Base-by-base conservation (phyloP, 2,797 vertebrate genomes). In the Thripadectes ignobilis region DNA sequence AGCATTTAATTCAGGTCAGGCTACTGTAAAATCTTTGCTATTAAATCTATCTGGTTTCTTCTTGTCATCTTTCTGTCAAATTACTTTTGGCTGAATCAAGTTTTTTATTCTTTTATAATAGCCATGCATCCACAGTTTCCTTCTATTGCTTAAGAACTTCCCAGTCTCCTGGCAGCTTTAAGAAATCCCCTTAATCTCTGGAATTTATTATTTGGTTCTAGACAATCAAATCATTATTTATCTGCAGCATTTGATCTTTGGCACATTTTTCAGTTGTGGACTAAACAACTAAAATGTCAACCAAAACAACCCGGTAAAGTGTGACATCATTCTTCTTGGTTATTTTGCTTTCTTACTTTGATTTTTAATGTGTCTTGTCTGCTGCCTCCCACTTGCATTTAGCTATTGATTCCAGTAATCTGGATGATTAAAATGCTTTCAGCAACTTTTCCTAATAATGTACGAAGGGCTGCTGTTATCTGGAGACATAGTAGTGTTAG, bases 191-290 rank as follows among this genome's bases (percentile, higher is more conserved):
- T 57, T 57, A 52, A 85, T 6, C 15, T 76, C 29, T 46, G 9
- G 5, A 5, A 39, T 15, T 20, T 1, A 0, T 24, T 36, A 27
- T 43, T 78, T 57, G 12, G 6, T 87, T 54, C 32, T 57, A n/a
- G 18, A 45, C 3, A 3, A 18, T 45, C 49, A 72, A 65, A 75
- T 49, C 1, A 21, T 13, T 24, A 66, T 71, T 83, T 58, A 27
- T 62, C 11, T 74, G 65, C 52, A 59, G 5, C 7, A 12, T 52
- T 81, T 78, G 7, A 3, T 65, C 32, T 75, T 89, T 67, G 6
- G 2, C 21, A 39, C 8, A 18, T n/a, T 72, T 87, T 87, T 8
- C 9, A 78, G 3, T 91, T 66, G 52, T 10, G 58, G 10, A 11
- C 38, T 15, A 68, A 85, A 48, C 39, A 82, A 69, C 22, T 39